Evolutionary conservation across 2,797 vertebrate genomes (phyloP).

Genomic region (Chrosomus eos): DNA sequence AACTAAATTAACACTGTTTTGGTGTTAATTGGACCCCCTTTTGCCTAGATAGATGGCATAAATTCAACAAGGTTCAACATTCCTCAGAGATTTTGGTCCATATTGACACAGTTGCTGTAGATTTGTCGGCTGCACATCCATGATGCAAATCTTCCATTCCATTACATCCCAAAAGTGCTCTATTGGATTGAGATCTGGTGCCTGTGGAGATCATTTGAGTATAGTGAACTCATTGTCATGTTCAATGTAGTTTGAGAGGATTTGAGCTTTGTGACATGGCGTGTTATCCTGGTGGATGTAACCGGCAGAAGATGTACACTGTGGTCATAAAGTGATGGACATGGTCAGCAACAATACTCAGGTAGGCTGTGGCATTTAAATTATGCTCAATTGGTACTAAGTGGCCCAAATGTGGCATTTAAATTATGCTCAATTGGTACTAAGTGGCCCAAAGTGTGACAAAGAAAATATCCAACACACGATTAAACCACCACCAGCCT

Average conservation of each 20-base stretch:
- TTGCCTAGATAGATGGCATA: too few species aligned
- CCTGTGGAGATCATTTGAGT: not conserved
- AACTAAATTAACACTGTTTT: too few species aligned
- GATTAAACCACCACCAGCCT: not conserved
- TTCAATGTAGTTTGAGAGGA: not conserved
- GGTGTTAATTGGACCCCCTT: too few species aligned
- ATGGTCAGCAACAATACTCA: not conserved
- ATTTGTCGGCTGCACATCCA: conserved; percentile 69
- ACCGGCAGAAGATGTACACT: conserved; percentile 45
- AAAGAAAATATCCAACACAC: not conserved
- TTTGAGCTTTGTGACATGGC: conserved; percentile 40
- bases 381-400: too few species aligned
- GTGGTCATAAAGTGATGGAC: too few species aligned
- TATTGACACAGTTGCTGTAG: conserved; percentile 56
- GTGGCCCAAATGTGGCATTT: not conserved
- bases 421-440: too few species aligned
- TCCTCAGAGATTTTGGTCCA: too few species aligned
- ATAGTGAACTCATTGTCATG: not conserved
- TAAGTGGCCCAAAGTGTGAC: not conserved
- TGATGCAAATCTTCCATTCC: conserved; percentile 62
- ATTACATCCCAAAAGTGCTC: conserved; percentile 55
- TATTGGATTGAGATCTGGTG: not conserved
- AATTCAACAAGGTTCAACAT: too few species aligned
- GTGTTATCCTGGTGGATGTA: conserved; percentile 51
- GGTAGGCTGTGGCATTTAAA: not conserved